These are phyloP conservation scores for Apotomis turbidana DNA, from an alignment of 2,888 invertebrate genomes.

Conservation along the genomic window DNA sequence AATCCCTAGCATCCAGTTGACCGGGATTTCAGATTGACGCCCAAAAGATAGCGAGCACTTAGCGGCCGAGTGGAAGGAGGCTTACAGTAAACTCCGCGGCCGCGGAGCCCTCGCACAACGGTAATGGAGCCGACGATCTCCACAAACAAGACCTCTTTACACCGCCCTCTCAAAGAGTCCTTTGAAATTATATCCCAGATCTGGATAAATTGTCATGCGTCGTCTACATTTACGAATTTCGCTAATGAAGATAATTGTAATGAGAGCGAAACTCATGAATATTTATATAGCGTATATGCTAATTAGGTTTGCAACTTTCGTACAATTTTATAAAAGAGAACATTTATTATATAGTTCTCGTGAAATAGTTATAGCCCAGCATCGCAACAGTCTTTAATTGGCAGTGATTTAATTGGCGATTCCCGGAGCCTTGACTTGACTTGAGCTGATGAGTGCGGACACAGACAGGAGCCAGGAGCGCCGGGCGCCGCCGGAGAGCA, in stretches of 20 bases:
- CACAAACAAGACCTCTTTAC: neutral
- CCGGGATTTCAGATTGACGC: constrained; percentile 1
- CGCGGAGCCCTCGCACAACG: constrained; percentile 7
- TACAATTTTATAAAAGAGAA: constrained; percentile 8
- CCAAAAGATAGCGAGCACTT: constrained; percentile 22
- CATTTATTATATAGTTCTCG: too few relatives aligned
- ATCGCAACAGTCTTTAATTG: neutral
- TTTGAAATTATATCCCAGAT: constrained; percentile 15
- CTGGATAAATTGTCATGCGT: constrained; percentile 1
- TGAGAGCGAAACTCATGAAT: constrained; percentile 10
- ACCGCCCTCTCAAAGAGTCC: neutral
- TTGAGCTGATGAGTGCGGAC: neutral
- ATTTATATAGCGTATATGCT: neutral
- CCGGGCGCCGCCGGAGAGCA: neutral
- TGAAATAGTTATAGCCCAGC: neutral
- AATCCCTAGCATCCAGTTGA: neutral
- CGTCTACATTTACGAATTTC: neutral
- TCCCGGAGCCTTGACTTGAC: neutral
- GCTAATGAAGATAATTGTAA: constrained; percentile 4
- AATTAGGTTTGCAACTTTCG: constrained; percentile 3
- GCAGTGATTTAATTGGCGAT: neutral
- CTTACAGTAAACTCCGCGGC: neutral
- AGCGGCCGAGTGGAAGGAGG: constrained; percentile 8
- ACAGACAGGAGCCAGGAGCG: neutral
- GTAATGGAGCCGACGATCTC: neutral